Conservation (phyloP, 2,113 vertebrate genomes). For the Rhegmatorhina hoffmannsi region DNA sequence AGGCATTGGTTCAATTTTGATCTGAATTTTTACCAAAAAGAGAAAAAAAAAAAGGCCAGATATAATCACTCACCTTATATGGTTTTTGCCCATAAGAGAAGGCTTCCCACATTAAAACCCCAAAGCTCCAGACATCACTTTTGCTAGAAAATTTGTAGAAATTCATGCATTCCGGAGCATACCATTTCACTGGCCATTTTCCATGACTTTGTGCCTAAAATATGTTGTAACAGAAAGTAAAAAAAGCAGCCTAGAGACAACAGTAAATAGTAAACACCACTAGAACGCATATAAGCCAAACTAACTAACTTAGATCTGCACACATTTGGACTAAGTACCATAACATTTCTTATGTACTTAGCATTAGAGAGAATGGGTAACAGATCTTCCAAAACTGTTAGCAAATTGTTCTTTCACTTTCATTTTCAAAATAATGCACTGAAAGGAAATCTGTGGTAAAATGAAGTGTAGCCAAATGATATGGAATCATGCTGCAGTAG, state of each 20-base stretch:
- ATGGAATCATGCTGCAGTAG: background rate
- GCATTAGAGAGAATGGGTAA: background rate
- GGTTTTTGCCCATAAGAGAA: constrained; percentile 94
- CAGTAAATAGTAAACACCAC: background rate
- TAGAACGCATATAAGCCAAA: background rate
- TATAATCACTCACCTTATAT: constrained; percentile 83
- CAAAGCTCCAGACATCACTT: constrained; percentile 99
- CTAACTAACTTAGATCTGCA: background rate
- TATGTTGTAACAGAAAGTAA: background rate
- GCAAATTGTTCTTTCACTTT: background rate
- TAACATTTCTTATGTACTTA: background rate
- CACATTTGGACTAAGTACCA: background rate
- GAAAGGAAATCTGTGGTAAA: background rate
- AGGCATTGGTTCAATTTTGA: background rate
- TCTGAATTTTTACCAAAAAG: background rate
- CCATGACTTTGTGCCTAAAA: constrained; percentile 89
- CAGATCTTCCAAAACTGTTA: background rate
- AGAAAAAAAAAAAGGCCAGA: background rate
- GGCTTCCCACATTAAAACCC: constrained; percentile 97
- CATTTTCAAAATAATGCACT: background rate
- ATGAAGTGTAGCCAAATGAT: background rate
- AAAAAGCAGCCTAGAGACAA: background rate
- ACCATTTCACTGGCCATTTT: constrained; percentile 99
- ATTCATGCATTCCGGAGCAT: constrained; percentile 96
- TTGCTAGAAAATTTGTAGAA: constrained; percentile 95